Evolutionary conservation across 2,888 invertebrate species (phyloP).

Genomic region (Anoncus sp.): DNA sequence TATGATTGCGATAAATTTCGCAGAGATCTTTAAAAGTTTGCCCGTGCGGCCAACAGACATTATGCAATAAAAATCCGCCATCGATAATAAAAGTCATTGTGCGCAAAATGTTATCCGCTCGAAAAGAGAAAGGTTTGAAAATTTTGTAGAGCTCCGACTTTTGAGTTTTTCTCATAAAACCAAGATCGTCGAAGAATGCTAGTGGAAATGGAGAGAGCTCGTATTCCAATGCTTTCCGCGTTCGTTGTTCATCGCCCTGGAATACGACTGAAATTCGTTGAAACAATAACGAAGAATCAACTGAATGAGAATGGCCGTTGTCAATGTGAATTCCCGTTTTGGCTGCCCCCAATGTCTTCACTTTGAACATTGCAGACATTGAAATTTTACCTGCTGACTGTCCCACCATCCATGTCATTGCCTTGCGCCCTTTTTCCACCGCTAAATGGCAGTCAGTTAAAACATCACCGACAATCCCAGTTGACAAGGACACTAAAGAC

Average conservation of each 20-base stretch:
- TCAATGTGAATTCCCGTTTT: conserved; percentile 61
- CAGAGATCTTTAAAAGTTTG: conserved; percentile 50
- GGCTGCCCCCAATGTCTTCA: conserved; percentile 49
- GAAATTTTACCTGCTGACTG: conserved; percentile 47
- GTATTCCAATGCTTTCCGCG: conserved; percentile 55
- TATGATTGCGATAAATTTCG: conserved; percentile 35
- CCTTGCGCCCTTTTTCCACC: conserved; percentile 53
- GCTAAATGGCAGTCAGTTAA: conserved; percentile 66
- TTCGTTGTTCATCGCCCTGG: conserved; percentile 60
- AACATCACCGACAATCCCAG: conserved; percentile 61
- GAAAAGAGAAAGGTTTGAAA: conserved; percentile 8
- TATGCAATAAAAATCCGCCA: conserved; percentile 63
- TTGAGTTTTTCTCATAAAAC: conserved; percentile 60
- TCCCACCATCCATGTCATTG: conserved; percentile 58
- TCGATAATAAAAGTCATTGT: conserved; percentile 57
- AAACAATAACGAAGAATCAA: conserved; percentile 67
- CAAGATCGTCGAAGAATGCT: conserved; percentile 62
- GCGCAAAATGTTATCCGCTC: neutral
- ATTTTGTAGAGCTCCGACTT: conserved; percentile 61
- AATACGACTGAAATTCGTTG: conserved; percentile 66
- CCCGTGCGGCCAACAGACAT: conserved; percentile 57
- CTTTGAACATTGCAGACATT: conserved; percentile 48
- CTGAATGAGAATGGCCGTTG: conserved; percentile 45
- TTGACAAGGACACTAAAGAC: conserved; percentile 53
- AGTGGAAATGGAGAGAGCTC: conserved; percentile 67